Conservation (phyloP, 2,113 vertebrate species). For the Muntiacus reevesi region DNA sequence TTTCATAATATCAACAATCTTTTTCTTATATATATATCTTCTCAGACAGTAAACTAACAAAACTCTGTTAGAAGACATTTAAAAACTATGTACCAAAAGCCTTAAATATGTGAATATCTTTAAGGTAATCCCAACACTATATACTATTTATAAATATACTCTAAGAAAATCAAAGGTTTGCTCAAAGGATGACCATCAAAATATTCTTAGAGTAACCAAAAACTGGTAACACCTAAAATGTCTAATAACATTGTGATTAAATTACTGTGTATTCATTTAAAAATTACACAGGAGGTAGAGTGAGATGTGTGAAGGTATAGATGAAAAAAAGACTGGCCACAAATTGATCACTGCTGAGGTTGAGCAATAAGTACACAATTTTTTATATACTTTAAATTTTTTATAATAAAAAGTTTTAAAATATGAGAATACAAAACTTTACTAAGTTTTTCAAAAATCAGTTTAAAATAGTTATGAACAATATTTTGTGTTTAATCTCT, state of each 20-base stretch:
- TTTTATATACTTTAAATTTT: not conserved
- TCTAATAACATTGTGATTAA: not conserved
- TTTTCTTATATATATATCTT: not conserved
- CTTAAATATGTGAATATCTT: slow-evolving; percentile 4
- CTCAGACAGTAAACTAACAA: not conserved
- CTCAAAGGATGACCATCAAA: not conserved
- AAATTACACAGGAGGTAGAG: not conserved
- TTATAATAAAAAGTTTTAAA: not conserved
- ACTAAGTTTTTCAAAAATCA: not conserved
- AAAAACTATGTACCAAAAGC: not conserved
- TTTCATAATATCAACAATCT: not conserved
- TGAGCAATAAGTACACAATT: not conserved
- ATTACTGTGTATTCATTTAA: not conserved
- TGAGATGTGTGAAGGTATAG: not conserved
- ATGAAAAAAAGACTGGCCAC: not conserved
- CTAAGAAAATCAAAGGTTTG: not conserved
- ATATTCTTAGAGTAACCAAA: not conserved
- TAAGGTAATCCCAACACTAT: not conserved
- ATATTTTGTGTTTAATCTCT: not conserved
- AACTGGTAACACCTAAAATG: not conserved
- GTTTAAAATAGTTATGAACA: not conserved
- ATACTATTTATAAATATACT: not conserved
- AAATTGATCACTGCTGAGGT: not conserved
- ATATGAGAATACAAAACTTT: not conserved
- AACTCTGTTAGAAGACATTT: not conserved